phyloP scores from a whole-genome alignment of 2,888 invertebrate species.

The Drosophila yooni region DNA sequence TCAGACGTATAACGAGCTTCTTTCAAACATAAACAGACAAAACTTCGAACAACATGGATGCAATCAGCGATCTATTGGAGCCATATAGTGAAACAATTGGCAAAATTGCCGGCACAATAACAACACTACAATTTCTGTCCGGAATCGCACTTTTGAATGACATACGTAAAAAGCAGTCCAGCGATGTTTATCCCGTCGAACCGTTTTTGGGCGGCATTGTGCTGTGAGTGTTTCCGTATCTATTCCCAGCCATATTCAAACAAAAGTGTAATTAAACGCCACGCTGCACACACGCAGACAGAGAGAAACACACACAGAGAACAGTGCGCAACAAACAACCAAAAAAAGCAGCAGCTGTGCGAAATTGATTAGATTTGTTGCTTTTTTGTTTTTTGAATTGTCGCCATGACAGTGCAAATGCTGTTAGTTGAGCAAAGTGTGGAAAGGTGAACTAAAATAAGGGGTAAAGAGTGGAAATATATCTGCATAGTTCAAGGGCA shows the following conservation, averaged over 20 bases:
- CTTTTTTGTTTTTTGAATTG: slow-evolving; percentile 43
- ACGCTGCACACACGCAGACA: slow-evolving; percentile 23
- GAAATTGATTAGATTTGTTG: slow-evolving; percentile 65
- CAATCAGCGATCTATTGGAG: slow-evolving; percentile 77
- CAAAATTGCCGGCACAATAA: slow-evolving; percentile 89
- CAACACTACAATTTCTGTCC: slow-evolving; percentile 93
- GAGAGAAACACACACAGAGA: background rate
- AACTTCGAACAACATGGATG: slow-evolving; percentile 68
- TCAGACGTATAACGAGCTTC: slow-evolving; percentile 53
- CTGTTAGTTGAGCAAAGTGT: background rate
- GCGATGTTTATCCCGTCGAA: slow-evolving; percentile 88
- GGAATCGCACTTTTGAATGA: slow-evolving; percentile 91
- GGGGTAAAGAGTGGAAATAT: background rate
- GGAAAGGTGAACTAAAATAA: background rate
- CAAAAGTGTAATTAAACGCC: slow-evolving; percentile 22
- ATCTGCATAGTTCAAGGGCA: slow-evolving; percentile 47
- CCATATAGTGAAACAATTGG: slow-evolving; percentile 85
- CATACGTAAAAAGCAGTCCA: slow-evolving; percentile 89
- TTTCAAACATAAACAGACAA: slow-evolving; percentile 15
- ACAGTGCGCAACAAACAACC: background rate
- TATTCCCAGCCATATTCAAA: slow-evolving; percentile 2
- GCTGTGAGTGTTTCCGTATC: slow-evolving; percentile 87
- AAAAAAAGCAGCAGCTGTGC: slow-evolving; percentile 18
- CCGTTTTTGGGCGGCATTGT: slow-evolving; percentile 92
- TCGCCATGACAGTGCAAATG: slow-evolving; percentile 64